Percentiles rank a stretch among this genome's conserved stretches.
phyloP scores from a whole-genome alignment of 2,797 vertebrate species.

The Tangara arthus region DNA sequence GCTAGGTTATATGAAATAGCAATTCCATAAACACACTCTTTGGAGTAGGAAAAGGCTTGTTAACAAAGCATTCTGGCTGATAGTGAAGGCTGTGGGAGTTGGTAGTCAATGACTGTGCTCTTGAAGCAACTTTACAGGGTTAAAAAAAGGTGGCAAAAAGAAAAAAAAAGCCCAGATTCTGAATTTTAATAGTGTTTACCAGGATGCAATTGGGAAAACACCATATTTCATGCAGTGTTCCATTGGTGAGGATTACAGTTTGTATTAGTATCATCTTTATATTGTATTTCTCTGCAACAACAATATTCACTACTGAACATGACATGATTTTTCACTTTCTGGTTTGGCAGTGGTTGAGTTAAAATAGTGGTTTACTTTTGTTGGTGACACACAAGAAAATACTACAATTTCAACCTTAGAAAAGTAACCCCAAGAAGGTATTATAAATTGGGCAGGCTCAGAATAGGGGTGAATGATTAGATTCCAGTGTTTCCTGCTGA shows the following conservation, averaged over 20 bases:
- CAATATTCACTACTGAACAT: not conserved
- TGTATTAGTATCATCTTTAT: not conserved
- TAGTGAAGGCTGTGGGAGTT: not conserved
- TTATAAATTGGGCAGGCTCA: slow-evolving; percentile 66
- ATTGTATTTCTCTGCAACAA: not conserved
- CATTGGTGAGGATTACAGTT: not conserved
- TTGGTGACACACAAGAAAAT: slow-evolving; percentile 35
- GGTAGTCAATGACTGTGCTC: not conserved
- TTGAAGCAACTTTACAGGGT: not conserved
- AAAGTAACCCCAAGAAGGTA: slow-evolving; percentile 65
- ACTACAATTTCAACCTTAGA: slow-evolving; percentile 61
- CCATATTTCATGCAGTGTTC: not conserved
- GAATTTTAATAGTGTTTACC: not conserved
- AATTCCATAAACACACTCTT: not conserved
- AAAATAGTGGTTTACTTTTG: slow-evolving; percentile 29
- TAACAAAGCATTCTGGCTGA: not conserved
- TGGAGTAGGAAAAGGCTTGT: not conserved
- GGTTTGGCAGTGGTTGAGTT: slow-evolving; percentile 15
- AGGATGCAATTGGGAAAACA: not conserved
- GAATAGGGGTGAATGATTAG: slow-evolving; percentile 71
- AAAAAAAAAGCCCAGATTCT: not conserved
- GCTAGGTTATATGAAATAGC: not conserved
- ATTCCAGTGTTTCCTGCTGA: slow-evolving; percentile 73
- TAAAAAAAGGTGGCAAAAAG: not conserved
- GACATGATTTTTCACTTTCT: slow-evolving; percentile 5